A percentile compares a stretch with the other conserved stretches of the same genome.
Conservation (phyloP, 2,113 vertebrate species). For the Pampusana beccarii region DNA sequence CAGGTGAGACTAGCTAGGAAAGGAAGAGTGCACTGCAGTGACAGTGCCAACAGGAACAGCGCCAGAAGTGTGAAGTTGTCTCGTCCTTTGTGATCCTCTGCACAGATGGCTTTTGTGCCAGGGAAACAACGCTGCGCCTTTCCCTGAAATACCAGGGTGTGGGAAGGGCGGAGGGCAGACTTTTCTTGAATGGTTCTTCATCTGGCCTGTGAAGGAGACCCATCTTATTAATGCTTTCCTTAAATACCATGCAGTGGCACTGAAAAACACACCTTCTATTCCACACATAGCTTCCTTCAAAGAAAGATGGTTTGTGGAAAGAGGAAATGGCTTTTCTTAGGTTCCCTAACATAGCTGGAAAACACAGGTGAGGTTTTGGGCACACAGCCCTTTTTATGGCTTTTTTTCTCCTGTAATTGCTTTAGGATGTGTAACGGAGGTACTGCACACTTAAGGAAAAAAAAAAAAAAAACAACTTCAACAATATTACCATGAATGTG, state of each 20-base stretch:
- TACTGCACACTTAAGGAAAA: background rate
- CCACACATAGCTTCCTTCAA: conserved; percentile 31
- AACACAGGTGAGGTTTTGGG: conserved; percentile 49
- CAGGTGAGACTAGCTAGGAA: background rate
- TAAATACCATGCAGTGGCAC: background rate
- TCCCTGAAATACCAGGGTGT: background rate
- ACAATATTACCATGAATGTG: background rate
- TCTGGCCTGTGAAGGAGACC: background rate
- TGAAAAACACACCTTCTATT: conserved; percentile 10
- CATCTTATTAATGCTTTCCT: conserved; percentile 1
- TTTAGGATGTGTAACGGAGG: conserved; percentile 18
- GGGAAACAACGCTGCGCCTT: background rate
- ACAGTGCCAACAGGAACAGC: background rate
- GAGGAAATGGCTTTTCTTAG: conserved; percentile 58
- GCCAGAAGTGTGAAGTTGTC: background rate
- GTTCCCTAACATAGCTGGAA: conserved; percentile 45
- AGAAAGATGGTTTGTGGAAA: conserved; percentile 34
- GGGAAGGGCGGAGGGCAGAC: background rate
- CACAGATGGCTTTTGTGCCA: conserved; percentile 5
- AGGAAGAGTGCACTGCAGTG: background rate
- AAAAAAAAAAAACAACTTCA: background rate
- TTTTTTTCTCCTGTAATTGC: background rate
- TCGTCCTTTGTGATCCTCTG: background rate
- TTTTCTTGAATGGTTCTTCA: background rate
- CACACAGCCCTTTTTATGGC: conserved; percentile 10